phyloP scores from a whole-genome alignment of 2,797 vertebrate genomes.

The Microcaecilia unicolor region DNA sequence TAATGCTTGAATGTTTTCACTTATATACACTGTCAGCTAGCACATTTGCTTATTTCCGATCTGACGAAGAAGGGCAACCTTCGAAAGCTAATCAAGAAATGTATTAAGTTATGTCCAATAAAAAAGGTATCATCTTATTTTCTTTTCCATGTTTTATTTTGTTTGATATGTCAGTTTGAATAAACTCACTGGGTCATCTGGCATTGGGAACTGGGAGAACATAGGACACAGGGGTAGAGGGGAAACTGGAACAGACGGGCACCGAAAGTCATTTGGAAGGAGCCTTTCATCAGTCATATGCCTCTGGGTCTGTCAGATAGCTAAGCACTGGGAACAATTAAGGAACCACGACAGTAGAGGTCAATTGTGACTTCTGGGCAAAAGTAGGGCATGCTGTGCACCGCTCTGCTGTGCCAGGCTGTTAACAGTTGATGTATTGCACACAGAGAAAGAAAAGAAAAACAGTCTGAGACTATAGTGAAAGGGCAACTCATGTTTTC shows the following conservation, averaged over 20 bases:
- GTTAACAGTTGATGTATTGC: not conserved
- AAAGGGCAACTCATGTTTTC: too few relatives aligned
- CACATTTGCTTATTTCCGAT: too few relatives aligned
- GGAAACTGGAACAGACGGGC: not conserved
- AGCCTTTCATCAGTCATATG: not conserved
- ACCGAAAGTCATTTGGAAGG: not conserved
- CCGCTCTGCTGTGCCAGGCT: not conserved
- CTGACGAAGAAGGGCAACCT: too few relatives aligned
- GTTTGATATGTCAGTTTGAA: not conserved
- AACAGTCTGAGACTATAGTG: not conserved
- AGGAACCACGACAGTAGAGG: not conserved
- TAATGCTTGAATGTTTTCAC: too few relatives aligned
- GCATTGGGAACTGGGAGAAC: not conserved
- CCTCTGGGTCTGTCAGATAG: not conserved
- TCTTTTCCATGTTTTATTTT: too few relatives aligned
- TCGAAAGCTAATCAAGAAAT: too few relatives aligned
- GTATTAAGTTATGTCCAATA: too few relatives aligned
- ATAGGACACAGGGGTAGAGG: not conserved
- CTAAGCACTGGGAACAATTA: not conserved
- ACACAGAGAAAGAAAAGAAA: not conserved
- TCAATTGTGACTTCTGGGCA: not conserved
- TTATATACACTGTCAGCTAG: too few relatives aligned
- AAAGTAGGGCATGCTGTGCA: not conserved
- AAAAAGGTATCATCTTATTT: too few relatives aligned
- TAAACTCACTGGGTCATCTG: not conserved